phyloP scores from a whole-genome alignment of 1,140 invertebrate genomes.

The Drosophila nikananu region DNA sequence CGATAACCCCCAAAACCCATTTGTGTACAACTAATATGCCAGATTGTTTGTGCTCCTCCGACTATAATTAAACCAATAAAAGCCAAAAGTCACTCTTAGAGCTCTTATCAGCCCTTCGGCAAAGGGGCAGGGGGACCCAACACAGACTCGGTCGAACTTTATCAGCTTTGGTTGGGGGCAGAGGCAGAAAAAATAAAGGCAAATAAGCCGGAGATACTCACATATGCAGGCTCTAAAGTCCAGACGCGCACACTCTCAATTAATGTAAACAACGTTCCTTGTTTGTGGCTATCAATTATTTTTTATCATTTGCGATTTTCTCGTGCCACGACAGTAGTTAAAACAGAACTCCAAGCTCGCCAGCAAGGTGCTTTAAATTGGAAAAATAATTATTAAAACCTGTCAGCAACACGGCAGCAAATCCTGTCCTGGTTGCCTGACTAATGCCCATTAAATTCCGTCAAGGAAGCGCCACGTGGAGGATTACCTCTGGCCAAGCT shows the following conservation, averaged over 20 bases:
- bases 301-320: slow-evolving; percentile 1
- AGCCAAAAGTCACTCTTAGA: slow-evolving; percentile 13
- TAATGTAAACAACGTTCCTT: slow-evolving; percentile 28
- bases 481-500: slow-evolving; percentile 7
- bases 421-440: slow-evolving; percentile 16
- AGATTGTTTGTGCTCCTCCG: slow-evolving; percentile 1
- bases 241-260: slow-evolving; percentile 7
- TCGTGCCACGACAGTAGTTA: slow-evolving; percentile 3
- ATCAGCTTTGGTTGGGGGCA: slow-evolving; percentile 6
- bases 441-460: slow-evolving; percentile 20
- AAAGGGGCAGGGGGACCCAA: background rate
- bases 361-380: slow-evolving; percentile 8
- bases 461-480: slow-evolving; percentile 9
- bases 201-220: slow-evolving; percentile 17
- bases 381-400: background rate
- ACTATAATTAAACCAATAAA: slow-evolving; percentile 31
- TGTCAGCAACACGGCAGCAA: slow-evolving; percentile 2
- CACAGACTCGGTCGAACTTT: slow-evolving; percentile 8
- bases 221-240: slow-evolving; percentile 29
- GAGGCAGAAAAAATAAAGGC: slow-evolving; percentile 6
- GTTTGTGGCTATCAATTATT: slow-evolving; percentile 23
- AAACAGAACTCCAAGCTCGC: background rate
- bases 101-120: slow-evolving; percentile 25
- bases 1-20: slow-evolving; percentile 30
- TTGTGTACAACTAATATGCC: background rate